These are phyloP conservation scores for Halesus radiatus DNA, from an alignment of 1,140 invertebrate species.

Conservation along the genomic window DNA sequence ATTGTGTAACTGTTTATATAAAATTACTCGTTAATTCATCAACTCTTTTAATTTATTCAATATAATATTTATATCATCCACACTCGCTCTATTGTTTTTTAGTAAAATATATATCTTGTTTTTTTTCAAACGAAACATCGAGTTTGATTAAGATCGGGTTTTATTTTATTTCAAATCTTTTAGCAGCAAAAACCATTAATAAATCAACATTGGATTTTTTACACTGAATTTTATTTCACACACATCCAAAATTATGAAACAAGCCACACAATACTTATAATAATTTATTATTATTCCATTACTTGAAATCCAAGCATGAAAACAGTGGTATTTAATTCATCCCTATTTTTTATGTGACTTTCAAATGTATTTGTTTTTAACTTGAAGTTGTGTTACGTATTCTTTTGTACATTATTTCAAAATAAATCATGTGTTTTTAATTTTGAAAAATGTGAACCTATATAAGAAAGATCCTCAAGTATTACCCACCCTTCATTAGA, in stretches of 20 bases:
- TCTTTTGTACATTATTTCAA: conserved; percentile 3
- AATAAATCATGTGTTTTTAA: neutral
- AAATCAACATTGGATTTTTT: conserved; percentile 24
- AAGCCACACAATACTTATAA: neutral
- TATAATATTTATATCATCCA: neutral
- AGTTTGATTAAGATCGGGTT: conserved; percentile 2
- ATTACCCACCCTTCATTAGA: too few species aligned
- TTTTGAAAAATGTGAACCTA: neutral
- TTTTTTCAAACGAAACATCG: conserved; percentile 18
- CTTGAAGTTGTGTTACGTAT: neutral
- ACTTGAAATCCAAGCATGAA: conserved; percentile 26
- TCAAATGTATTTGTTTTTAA: conserved; percentile 8
- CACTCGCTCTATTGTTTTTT: neutral
- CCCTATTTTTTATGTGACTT: neutral
- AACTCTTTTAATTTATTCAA: conserved; percentile 29
- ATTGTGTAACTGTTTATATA: conserved; percentile 49
- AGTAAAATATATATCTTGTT: neutral
- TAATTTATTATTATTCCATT: neutral
- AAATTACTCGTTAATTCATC: conserved; percentile 40
- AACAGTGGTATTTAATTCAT: neutral
- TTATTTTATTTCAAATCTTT: conserved; percentile 8
- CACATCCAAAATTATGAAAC: neutral
- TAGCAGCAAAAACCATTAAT: neutral
- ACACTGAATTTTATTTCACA: conserved; percentile 37
- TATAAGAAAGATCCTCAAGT: too few species aligned